Evolutionary conservation across 2,113 vertebrate species (phyloP).

Genomic region (Caretta caretta): DNA sequence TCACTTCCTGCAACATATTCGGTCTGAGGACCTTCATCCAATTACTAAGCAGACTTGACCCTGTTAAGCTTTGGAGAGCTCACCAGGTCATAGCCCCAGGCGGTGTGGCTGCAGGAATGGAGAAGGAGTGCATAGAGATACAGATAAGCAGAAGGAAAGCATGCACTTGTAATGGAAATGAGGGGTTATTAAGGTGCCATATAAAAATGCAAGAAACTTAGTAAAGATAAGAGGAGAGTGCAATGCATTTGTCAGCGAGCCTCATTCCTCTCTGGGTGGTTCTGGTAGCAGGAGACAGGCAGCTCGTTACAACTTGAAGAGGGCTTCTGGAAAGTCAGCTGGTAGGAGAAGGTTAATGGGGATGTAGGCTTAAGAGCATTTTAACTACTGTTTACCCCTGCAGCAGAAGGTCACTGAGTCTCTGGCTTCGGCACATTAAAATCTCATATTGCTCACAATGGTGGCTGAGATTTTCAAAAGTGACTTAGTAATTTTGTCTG

Average conservation of each 20-base stretch:
- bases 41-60: neutral
- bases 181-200: conserved; percentile 80
- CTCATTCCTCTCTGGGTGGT: conserved; percentile 60
- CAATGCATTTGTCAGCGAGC: conserved; percentile 43
- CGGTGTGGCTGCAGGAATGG: conserved; percentile 50
- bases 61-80: neutral
- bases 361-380: conserved; percentile 31
- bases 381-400: neutral
- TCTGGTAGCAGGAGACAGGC: conserved; percentile 30
- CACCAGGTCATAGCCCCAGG: conserved; percentile 27
- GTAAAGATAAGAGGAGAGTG: conserved; percentile 59
- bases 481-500: neutral
- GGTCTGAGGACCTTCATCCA: neutral
- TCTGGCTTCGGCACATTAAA: neutral
- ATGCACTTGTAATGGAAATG: conserved; percentile 79
- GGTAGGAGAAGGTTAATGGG: conserved; percentile 3
- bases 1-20: conserved; percentile 50
- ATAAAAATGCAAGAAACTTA: conserved; percentile 74
- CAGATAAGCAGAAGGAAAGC: conserved; percentile 72
- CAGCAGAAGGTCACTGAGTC: neutral
- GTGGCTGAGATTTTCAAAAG: neutral
- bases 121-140: conserved; percentile 46
- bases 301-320: conserved; percentile 24
- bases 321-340: conserved; percentile 52
- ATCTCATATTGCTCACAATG: neutral